Evolutionary conservation across 2,113 vertebrate genomes (phyloP).

Genomic region (Gallinago paraguaiae): DNA sequence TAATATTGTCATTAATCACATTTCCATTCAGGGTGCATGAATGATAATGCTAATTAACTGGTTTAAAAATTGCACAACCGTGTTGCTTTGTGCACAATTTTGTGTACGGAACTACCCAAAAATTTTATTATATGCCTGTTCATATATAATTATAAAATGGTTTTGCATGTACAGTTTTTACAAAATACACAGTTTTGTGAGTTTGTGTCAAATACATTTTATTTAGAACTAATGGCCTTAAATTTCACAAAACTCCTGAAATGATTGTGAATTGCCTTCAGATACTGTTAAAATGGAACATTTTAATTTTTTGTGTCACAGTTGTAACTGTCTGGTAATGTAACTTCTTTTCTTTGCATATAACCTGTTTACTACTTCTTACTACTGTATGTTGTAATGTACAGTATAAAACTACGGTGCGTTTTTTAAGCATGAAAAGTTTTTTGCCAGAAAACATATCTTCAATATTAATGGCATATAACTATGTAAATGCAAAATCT

Average conservation of each 20-base stretch:
- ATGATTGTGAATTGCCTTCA: conserved; percentile 92
- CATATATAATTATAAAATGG: conserved; percentile 83
- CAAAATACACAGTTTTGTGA: conserved; percentile 87
- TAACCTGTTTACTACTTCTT: conserved; percentile 78
- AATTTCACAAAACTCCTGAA: conserved; percentile 91
- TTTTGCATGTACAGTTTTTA: conserved; percentile 98
- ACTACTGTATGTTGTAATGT: conserved; percentile 84
- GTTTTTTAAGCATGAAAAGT: conserved; percentile 87
- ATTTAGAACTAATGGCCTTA: conserved; percentile 97
- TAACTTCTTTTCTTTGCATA: conserved; percentile 81
- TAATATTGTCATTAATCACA: conserved; percentile 63
- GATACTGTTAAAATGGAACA: conserved; percentile 74
- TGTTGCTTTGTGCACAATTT: conserved; percentile 84
- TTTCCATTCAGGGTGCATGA: conserved; percentile 69
- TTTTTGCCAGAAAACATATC: conserved; percentile 71
- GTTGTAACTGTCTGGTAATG: conserved; percentile 86
- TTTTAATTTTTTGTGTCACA: conserved; percentile 82
- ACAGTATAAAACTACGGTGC: conserved; percentile 79
- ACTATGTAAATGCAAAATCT: conserved; percentile 70
- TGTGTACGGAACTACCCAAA: conserved; percentile 87
- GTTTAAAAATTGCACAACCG: conserved; percentile 68
- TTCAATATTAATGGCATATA: conserved; percentile 61
- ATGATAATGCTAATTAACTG: conserved; percentile 67
- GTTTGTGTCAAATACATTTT: conserved; percentile 80
- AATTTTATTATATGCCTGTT: conserved; percentile 85